These are phyloP conservation scores for Pseudochromis fuscus DNA, from an alignment of 2,797 vertebrate species.

Conservation along the genomic window DNA sequence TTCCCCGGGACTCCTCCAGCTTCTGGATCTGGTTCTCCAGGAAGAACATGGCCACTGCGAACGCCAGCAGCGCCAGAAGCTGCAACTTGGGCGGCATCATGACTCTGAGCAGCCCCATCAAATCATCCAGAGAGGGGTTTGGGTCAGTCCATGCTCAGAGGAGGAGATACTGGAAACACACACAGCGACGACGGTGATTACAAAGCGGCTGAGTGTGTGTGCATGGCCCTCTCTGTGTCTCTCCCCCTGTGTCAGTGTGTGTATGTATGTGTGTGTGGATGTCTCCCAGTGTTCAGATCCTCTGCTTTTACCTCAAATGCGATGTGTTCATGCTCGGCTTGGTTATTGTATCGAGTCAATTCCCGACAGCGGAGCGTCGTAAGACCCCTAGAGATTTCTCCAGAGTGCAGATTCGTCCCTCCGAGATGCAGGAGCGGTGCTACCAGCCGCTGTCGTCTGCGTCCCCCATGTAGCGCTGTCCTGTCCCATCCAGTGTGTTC, in stretches of 20 bases:
- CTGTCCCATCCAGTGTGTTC: conserved; percentile 62
- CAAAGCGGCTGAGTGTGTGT: conserved; percentile 67
- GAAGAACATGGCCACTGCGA: conserved; percentile 94
- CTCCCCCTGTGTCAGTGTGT: not conserved
- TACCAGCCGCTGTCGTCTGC: conserved; percentile 47
- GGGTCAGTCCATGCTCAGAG: conserved; percentile 86
- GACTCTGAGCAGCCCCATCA: conserved; percentile 97
- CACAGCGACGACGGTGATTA: conserved; percentile 56
- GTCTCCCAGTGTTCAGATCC: conserved; percentile 48
- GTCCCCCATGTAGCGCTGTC: conserved; percentile 59
- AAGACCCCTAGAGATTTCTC: conserved; percentile 2
- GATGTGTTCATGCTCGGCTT: conserved; percentile 48
- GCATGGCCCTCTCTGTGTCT: conserved; percentile 68
- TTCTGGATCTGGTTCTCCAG: conserved; percentile 99
- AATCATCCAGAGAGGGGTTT: conserved; percentile 83
- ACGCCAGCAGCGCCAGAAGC: conserved; percentile 95
- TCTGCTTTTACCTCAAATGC: conserved; percentile 53
- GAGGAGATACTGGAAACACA: conserved; percentile 56
- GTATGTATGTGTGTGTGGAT: conserved; percentile 14
- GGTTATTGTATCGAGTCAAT: conserved; percentile 29
- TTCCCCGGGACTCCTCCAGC: conserved; percentile 96
- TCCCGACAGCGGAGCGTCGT: not conserved
- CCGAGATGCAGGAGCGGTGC: conserved; percentile 17
- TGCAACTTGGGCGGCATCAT: conserved; percentile 99
- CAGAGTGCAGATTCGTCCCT: conserved; percentile 19